These are phyloP conservation scores for Syrphus vitripennis DNA, from an alignment of 2,888 invertebrate genomes.

Conservation along the genomic window DNA sequence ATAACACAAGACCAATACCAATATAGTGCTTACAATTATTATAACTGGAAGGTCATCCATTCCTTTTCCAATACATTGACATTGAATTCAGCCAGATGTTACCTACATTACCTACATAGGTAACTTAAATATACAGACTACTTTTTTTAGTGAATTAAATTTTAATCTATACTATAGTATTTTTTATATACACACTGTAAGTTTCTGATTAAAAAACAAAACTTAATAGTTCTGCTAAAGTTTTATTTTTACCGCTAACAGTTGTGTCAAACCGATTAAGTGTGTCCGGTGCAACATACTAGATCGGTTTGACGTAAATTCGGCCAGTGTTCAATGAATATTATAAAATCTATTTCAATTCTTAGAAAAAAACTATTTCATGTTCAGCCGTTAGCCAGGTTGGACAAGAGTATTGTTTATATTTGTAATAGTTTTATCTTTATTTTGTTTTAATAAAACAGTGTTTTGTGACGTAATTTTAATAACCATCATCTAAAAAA, in stretches of 20 bases:
- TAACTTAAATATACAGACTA: no score
- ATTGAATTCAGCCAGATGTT: no score
- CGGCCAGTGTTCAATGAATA: background rate
- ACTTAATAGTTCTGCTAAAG: background rate
- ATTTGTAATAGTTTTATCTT: background rate
- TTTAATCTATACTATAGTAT: background rate
- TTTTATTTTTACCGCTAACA: background rate
- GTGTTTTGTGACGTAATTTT: background rate
- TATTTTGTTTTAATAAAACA: background rate
- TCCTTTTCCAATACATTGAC: no score
- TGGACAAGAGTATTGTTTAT: background rate
- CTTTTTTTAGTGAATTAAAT: background rate
- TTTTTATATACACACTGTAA: background rate
- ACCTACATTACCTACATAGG: no score
- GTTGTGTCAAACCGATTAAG: background rate
- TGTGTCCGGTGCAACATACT: background rate
- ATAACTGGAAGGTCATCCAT: no score
- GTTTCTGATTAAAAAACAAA: background rate
- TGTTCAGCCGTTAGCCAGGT: background rate
- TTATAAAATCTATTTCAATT: background rate
- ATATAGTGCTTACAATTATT: no score
- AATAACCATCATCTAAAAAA: constrained; percentile 7
- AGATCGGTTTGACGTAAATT: background rate
- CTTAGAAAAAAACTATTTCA: background rate
- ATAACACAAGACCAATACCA: no score